Conservation (phyloP, 2,797 vertebrate genomes). For the Amniataba percoides region DNA sequence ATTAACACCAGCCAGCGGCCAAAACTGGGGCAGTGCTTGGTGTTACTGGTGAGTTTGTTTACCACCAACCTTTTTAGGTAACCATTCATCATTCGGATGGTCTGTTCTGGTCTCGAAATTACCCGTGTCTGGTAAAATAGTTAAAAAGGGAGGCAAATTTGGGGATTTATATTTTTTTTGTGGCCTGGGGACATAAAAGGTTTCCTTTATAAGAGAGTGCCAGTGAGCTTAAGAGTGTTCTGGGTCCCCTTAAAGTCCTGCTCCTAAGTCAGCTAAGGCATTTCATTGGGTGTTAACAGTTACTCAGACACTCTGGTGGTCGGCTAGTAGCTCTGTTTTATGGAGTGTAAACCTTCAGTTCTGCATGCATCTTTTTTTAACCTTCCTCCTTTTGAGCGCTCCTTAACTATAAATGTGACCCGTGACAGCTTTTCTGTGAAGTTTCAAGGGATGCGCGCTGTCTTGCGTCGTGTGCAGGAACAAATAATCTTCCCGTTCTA, state of each 20-base stretch:
- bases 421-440: slow-evolving; percentile 42
- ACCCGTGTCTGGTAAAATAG: slow-evolving; percentile 36
- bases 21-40: slow-evolving; percentile 36
- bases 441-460: slow-evolving; percentile 48
- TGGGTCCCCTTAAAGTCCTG: slow-evolving; percentile 66
- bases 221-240: slow-evolving; percentile 84
- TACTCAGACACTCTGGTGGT: slow-evolving; percentile 65
- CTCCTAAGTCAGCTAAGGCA: slow-evolving; percentile 62
- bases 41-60: slow-evolving; percentile 51
- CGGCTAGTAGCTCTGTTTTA: slow-evolving; percentile 67
- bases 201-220: slow-evolving; percentile 81
- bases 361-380: slow-evolving; percentile 62
- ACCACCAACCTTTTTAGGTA: slow-evolving; percentile 43
- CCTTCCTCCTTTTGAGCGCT: slow-evolving; percentile 39
- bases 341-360: slow-evolving; percentile 71
- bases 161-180: slow-evolving; percentile 49
- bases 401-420: slow-evolving; percentile 48
- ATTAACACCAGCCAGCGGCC: slow-evolving; percentile 50
- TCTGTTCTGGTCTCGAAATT: slow-evolving; percentile 41
- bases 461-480: slow-evolving; percentile 47
- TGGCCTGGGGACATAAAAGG: slow-evolving; percentile 48
- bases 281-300: slow-evolving; percentile 78
- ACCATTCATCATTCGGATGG: slow-evolving; percentile 38
- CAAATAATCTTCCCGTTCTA: slow-evolving; percentile 45
- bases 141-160: slow-evolving; percentile 52